Evolutionary conservation across 2,888 invertebrate genomes (phyloP).

Genomic region (Hirtodrosophila histrioides): DNA sequence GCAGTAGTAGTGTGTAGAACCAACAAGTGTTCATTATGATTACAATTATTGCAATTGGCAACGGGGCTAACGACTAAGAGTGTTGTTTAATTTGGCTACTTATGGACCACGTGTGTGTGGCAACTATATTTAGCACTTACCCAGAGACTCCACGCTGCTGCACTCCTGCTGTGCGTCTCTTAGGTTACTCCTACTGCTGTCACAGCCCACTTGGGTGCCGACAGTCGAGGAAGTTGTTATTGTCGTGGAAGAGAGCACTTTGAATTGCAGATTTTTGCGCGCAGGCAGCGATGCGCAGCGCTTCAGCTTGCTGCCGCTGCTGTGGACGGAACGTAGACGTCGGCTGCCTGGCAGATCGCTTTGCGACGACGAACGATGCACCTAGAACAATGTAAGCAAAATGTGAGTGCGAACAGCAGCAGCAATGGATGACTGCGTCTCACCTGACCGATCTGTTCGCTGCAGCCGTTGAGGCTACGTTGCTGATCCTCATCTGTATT

Average conservation of each 20-base stretch:
- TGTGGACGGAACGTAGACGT: constrained; percentile 81
- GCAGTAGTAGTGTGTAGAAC: constrained; percentile 45
- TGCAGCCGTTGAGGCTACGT: constrained; percentile 68
- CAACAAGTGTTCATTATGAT: constrained; percentile 44
- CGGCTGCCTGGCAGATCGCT: constrained; percentile 85
- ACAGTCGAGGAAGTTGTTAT: constrained; percentile 38
- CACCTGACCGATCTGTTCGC: constrained; percentile 51
- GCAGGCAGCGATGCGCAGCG: constrained; percentile 86
- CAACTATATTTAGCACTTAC: constrained; percentile 64
- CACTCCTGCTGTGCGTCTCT: constrained; percentile 70
- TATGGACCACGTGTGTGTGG: constrained; percentile 1
- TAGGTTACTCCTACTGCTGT: constrained; percentile 40
- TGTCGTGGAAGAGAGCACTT: constrained; percentile 39
- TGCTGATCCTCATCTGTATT: constrained; percentile 76
- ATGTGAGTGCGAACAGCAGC: background rate
- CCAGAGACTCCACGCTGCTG: constrained; percentile 84
- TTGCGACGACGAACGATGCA: constrained; percentile 86
- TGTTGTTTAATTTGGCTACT: constrained; percentile 5
- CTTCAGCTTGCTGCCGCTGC: constrained; percentile 85
- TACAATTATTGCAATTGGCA: constrained; percentile 16
- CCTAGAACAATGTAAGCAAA: constrained; percentile 61
- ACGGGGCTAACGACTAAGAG: constrained; percentile 33
- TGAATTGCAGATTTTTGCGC: constrained; percentile 75
- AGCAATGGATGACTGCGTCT: background rate
- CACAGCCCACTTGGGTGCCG: constrained; percentile 33